phyloP scores from a whole-genome alignment of 2,113 vertebrate genomes.

The Callipepla squamata region DNA sequence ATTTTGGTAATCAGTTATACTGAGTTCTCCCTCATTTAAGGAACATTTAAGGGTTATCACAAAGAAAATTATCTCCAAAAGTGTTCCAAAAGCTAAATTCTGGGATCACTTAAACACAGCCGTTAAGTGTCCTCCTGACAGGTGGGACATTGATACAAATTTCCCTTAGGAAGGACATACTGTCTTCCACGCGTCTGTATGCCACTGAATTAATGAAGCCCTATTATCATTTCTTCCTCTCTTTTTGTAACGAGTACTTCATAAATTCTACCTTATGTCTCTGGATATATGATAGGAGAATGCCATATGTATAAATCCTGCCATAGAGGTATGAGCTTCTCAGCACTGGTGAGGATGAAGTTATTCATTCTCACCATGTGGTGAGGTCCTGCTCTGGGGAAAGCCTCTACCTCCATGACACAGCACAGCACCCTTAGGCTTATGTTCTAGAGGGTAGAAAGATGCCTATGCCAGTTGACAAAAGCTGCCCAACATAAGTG shows the following conservation, averaged over 20 bases:
- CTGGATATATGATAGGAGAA: not conserved
- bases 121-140: not conserved
- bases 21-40: not conserved
- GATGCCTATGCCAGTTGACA: fast-evolving
- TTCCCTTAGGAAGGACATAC: not conserved
- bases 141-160: not conserved
- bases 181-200: no score
- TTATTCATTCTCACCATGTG: not conserved
- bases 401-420: not conserved
- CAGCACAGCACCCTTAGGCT: fast-evolving
- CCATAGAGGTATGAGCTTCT: not conserved
- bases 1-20: not conserved
- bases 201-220: not conserved
- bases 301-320: no score
- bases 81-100: not conserved
- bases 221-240: not conserved
- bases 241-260: not conserved
- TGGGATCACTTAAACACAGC: not conserved
- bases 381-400: not conserved
- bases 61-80: not conserved
- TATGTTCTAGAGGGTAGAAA: not conserved
- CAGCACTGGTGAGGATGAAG: not conserved
- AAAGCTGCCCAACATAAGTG: not conserved
- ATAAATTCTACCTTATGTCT: not conserved
- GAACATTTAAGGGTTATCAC: not conserved